phyloP scores from a whole-genome alignment of 2,888 invertebrate genomes.

The Callimorpha dominula region DNA sequence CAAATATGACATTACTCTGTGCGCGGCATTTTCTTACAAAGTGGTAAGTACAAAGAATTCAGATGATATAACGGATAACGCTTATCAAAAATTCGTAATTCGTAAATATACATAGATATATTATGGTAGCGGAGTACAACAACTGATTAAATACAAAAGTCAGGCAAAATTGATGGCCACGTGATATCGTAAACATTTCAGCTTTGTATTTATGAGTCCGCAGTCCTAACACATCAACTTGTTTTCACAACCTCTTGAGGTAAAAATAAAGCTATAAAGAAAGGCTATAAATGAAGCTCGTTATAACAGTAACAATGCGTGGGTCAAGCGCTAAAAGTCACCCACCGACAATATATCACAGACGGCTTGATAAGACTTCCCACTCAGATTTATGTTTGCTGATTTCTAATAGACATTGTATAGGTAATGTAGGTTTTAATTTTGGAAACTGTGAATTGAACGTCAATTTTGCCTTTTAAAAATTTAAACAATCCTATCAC shows the following conservation, averaged over 20 bases:
- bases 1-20: no score
- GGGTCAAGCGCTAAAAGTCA: constrained; percentile 67
- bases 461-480: no score
- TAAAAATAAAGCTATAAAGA: constrained; percentile 44
- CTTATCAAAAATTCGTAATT: neutral
- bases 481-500: no score
- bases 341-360: constrained; percentile 75
- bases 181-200: constrained; percentile 9
- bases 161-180: neutral
- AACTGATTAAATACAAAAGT: constrained; percentile 5
- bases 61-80: no score
- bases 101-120: neutral
- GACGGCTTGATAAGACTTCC: constrained; percentile 64
- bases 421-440: constrained; percentile 45
- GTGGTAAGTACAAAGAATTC: no score
- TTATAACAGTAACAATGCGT: constrained; percentile 74
- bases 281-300: constrained; percentile 74
- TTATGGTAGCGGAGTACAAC: neutral
- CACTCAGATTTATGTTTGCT: constrained; percentile 69
- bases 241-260: constrained; percentile 16
- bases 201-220: constrained; percentile 11
- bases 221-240: constrained; percentile 12
- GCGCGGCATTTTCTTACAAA: no score
- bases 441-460: constrained; percentile 26
- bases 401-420: constrained; percentile 66